Conservation (phyloP, 2,113 vertebrate species). For the Istiophorus platypterus region DNA sequence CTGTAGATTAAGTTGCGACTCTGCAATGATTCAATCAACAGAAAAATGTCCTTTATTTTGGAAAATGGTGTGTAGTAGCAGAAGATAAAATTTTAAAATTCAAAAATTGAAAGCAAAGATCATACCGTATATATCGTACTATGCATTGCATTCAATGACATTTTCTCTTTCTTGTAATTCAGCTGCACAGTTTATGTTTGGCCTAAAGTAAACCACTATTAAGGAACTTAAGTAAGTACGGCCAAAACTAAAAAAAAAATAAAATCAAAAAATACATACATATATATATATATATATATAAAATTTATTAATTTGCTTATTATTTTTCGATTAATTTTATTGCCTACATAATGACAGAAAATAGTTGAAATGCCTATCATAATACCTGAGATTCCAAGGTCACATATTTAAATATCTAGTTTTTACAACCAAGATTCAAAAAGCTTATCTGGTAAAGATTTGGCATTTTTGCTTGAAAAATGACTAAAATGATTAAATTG, state of each 20-base stretch:
- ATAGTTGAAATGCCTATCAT: too few relatives aligned
- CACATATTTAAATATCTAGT: neutral
- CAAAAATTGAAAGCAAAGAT: neutral
- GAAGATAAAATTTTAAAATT: neutral
- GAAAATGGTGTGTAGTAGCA: neutral
- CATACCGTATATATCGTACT: too few relatives aligned
- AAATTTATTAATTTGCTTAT: too few relatives aligned
- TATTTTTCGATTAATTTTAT: too few relatives aligned
- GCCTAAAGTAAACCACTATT: neutral
- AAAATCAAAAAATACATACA: too few relatives aligned
- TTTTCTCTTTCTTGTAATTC: neutral
- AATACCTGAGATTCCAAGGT: neutral
- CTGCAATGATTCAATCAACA: slow-evolving; percentile 15
- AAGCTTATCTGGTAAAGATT: neutral
- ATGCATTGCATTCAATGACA: too few relatives aligned
- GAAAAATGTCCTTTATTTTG: neutral
- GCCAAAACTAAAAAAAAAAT: too few relatives aligned
- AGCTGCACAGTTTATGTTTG: neutral
- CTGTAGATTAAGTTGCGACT: slow-evolving; percentile 33
- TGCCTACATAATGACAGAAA: too few relatives aligned
- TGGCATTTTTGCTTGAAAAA: neutral
- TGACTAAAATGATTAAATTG: neutral
- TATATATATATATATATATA: too few relatives aligned
- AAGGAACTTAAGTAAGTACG: too few relatives aligned
- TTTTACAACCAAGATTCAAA: neutral